Base-by-base conservation (phyloP, 2,113 vertebrate species). In the Petaurus breviceps region DNA sequence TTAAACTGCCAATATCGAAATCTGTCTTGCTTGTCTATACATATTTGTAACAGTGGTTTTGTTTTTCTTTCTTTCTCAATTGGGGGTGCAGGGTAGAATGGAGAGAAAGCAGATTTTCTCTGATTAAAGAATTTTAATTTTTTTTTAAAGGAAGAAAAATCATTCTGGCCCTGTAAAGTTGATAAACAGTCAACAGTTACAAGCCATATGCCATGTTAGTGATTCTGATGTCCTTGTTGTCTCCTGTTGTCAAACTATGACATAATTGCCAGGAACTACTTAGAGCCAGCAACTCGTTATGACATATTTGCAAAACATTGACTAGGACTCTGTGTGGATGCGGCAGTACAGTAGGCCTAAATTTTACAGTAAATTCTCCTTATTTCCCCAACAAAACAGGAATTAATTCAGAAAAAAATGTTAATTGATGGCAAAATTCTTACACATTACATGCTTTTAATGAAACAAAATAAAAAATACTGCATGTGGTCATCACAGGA, bases 381-480 rank as follows among this genome's bases (percentile, higher is more conserved):
- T 31, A 49, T 90, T 89, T 94, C 50, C 94, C 2, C 0, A 90
- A 23, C 89, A 93, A 3, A 57, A 51, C 91, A 91, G 43, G 52
- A 94, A 77, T 91, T 84, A 92, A 52, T 94, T 90, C 92, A 53
- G 57, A 94, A 31, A 19, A 19, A 94, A 95, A 93, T 93, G 37
- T 84, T 92, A 89, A 50, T 52, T 93, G 55, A 91, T 57, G 68
- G 46, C 14, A 91, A 84, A 95, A 55, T 94, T 94, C n/a, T 52
- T 92, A 1, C 89, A 10, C n/a, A 26, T 93, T 91, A 90, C 92
- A 54, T 95, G 46, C 14, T 43, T 96, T 94, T 96, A 89, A 43
- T 89, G n/a, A 84, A 84, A 43, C 68, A 84, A 84, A 84, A 84
- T 84, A 84, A 43, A 43, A 84, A 84, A 84, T 84, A 84, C n/a